A percentile compares a stretch with the other conserved stretches of the same genome.
phyloP scores from a whole-genome alignment of 2,113 vertebrate genomes.

The Callionymus lyra region DNA sequence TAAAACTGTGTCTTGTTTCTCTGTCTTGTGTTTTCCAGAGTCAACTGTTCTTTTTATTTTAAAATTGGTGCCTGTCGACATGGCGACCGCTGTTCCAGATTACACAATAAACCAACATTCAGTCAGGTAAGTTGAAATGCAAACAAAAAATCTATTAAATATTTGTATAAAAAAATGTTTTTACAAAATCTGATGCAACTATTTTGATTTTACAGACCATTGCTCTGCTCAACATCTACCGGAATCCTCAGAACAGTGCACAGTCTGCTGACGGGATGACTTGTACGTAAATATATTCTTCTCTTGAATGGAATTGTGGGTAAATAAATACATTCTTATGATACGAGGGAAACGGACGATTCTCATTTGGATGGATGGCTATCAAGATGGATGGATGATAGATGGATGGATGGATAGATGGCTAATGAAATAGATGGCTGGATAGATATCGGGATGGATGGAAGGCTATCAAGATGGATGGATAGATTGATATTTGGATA shows the following conservation, averaged over 20 bases:
- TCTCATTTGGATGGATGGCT: too few relatives aligned
- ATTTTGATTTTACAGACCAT: slow-evolving; percentile 82
- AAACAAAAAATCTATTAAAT: too few relatives aligned
- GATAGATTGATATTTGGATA: too few relatives aligned
- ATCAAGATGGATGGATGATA: too few relatives aligned
- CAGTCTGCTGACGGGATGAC: slow-evolving; percentile 96
- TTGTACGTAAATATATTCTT: slow-evolving; percentile 90
- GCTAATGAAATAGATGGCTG: too few relatives aligned
- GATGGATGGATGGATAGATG: too few relatives aligned
- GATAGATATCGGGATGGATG: too few relatives aligned
- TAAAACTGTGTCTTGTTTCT: not conserved
- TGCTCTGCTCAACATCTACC: slow-evolving; percentile 98
- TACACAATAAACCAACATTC: slow-evolving; percentile 98
- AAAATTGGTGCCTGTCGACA: slow-evolving; percentile 98
- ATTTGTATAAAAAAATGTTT: too few relatives aligned
- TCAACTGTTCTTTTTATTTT: slow-evolving; percentile 98
- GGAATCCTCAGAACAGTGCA: slow-evolving; percentile 98
- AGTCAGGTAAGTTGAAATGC: slow-evolving; percentile 78
- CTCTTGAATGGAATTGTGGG: too few relatives aligned
- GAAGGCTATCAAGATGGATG: too few relatives aligned
- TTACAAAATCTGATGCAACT: not conserved
- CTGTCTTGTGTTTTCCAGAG: slow-evolving; percentile 60
- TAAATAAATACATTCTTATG: too few relatives aligned
- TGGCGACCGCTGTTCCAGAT: slow-evolving; percentile 93
- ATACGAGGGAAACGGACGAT: too few relatives aligned